phyloP scores from a whole-genome alignment of 1,140 invertebrate genomes.

The Ctenoplectra terminalis region DNA sequence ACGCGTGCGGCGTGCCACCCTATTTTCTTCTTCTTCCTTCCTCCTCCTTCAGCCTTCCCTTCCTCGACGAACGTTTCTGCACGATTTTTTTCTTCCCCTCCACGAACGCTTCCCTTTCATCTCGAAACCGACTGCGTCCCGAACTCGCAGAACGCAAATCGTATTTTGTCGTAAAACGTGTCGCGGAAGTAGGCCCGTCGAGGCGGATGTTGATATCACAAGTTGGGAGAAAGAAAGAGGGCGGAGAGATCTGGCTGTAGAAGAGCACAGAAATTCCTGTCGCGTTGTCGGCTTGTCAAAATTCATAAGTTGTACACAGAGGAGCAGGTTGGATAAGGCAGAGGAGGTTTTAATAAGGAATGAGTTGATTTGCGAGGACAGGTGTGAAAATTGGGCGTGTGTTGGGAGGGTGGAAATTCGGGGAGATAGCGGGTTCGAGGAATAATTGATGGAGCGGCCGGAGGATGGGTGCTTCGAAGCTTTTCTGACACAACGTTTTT shows the following conservation, averaged over 20 bases:
- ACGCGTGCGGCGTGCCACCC: conserved; percentile 40
- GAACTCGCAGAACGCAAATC: conserved; percentile 60
- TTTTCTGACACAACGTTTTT: no score
- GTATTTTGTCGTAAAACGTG: conserved; percentile 67
- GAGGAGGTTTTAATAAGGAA: background rate
- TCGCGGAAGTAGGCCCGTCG: conserved; percentile 50
- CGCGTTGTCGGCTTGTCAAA: conserved; percentile 1
- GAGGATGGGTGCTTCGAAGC: background rate
- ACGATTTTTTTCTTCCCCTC: conserved; percentile 14
- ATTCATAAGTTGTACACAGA: background rate
- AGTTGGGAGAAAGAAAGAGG: background rate
- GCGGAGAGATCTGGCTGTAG: background rate
- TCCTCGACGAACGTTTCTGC: no score
- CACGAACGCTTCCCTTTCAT: conserved; percentile 61
- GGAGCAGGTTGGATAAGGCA: no score
- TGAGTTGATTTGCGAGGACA: background rate
- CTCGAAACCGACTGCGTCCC: conserved; percentile 47
- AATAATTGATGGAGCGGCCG: background rate
- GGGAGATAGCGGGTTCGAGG: no score
- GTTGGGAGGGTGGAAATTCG: background rate
- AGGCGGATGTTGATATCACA: conserved; percentile 50
- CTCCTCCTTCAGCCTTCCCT: no score
- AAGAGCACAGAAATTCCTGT: background rate
- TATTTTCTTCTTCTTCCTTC: background rate
- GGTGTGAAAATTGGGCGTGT: no score